Evolutionary conservation across 1,140 invertebrate species (phyloP).

Genomic region (Sarcophaga peregrina): DNA sequence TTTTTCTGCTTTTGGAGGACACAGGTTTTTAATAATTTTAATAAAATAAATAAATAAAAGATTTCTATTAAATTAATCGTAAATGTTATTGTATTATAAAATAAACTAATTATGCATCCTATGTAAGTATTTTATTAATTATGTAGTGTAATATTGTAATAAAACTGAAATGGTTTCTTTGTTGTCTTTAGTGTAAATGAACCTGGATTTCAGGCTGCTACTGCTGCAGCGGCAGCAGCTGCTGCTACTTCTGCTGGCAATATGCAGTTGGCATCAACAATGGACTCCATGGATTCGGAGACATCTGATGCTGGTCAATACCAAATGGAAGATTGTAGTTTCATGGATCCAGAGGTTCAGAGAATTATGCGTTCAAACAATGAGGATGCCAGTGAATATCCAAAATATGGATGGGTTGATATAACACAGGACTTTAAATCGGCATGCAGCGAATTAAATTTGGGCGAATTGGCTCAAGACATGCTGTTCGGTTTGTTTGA

Average conservation of each 20-base stretch:
- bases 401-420: slow-evolving; percentile 73
- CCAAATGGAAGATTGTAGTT: slow-evolving; percentile 54
- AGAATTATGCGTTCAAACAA: slow-evolving; percentile 49
- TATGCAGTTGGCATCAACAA: neutral
- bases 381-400: slow-evolving; percentile 55
- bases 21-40: too few species aligned
- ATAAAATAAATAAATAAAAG: too few species aligned
- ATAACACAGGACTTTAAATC: slow-evolving; percentile 79
- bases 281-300: slow-evolving; percentile 48
- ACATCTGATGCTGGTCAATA: slow-evolving; percentile 51
- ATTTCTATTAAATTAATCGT: neutral
- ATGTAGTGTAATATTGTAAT: neutral
- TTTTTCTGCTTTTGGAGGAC: too few species aligned
- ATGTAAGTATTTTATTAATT: neutral
- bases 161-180: neutral
- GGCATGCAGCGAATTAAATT: slow-evolving; percentile 78
- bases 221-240: slow-evolving; percentile 48
- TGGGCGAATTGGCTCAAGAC: slow-evolving; percentile 92
- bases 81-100: neutral
- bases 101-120: slow-evolving; percentile 19
- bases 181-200: slow-evolving; percentile 39
- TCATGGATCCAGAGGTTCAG: slow-evolving; percentile 56
- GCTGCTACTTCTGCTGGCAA: slow-evolving; percentile 43
- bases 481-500: slow-evolving; percentile 95
- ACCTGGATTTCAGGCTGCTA: slow-evolving; percentile 47